A percentile compares a stretch with the other conserved stretches of the same genome.
phyloP scores from a whole-genome alignment of 2,888 invertebrate genomes.

The Drosophila mercatorum region DNA sequence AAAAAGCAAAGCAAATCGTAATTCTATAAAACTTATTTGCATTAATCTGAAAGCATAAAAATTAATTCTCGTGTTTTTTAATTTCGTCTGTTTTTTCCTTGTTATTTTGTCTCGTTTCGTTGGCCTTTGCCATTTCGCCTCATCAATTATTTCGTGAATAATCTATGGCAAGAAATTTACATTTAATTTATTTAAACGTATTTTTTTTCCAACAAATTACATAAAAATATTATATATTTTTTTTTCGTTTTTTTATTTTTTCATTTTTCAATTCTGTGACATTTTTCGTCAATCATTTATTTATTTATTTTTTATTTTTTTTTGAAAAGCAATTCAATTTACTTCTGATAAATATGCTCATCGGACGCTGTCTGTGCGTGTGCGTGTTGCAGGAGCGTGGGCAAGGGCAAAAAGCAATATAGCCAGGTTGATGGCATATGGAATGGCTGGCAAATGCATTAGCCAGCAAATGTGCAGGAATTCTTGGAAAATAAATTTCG shows the following conservation, averaged over 20 bases:
- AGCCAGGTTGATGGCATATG: constrained; percentile 16
- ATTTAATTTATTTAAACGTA: constrained; percentile 44
- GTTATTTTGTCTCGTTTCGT: constrained; percentile 2
- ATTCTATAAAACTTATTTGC: constrained; percentile 27
- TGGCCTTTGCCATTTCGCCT: constrained; percentile 11
- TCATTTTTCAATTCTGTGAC: constrained; percentile 23
- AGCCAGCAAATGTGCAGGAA: constrained; percentile 51
- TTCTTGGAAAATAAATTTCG: constrained; percentile 9
- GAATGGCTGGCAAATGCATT: constrained; percentile 47
- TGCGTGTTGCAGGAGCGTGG: neutral
- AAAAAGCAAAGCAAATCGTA: constrained; percentile 1
- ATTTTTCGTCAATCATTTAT: constrained; percentile 19
- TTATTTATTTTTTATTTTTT: constrained; percentile 13
- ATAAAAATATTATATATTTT: constrained; percentile 1
- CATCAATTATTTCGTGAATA: constrained; percentile 32
- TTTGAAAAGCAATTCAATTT: constrained; percentile 64
- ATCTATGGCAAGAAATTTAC: constrained; percentile 42
- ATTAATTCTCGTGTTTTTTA: constrained; percentile 22
- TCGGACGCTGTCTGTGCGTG: neutral
- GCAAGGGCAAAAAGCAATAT: constrained; percentile 25
- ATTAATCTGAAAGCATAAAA: constrained; percentile 44
- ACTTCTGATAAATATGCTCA: constrained; percentile 52
- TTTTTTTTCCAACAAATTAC: constrained; percentile 3
- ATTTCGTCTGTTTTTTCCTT: neutral
- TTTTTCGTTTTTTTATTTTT: constrained; percentile 11